Evolutionary conservation across 2,797 vertebrate species (phyloP).

Genomic region (Esox lucius): DNA sequence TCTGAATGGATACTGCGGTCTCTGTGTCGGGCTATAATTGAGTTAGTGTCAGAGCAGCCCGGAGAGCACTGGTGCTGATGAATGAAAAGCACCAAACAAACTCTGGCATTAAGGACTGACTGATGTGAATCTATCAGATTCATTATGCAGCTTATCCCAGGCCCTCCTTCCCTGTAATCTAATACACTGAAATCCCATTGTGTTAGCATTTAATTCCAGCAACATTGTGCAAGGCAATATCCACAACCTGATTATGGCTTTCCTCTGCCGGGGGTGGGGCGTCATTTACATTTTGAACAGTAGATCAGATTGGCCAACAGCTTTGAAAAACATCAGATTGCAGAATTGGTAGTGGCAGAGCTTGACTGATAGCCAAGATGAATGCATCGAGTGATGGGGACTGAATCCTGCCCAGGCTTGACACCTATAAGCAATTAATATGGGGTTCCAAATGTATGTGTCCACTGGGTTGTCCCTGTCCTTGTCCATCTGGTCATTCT

Average conservation of each 20-base stretch:
- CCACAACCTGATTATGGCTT: slow-evolving; percentile 72
- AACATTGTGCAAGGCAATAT: slow-evolving; percentile 70
- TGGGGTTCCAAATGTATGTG: slow-evolving; percentile 37
- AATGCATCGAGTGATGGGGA: slow-evolving; percentile 36
- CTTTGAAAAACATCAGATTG: slow-evolving; percentile 61
- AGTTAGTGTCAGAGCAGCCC: slow-evolving; percentile 51
- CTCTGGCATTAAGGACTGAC: slow-evolving; percentile 49
- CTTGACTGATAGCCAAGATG: slow-evolving; percentile 59
- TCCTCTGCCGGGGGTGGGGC: slow-evolving; percentile 36
- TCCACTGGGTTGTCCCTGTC: too few relatives aligned
- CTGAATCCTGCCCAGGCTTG: slow-evolving; percentile 57
- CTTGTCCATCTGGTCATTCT: too few relatives aligned
- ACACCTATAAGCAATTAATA: slow-evolving; percentile 58
- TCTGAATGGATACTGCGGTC: too few relatives aligned
- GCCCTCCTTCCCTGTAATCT: slow-evolving; percentile 66
- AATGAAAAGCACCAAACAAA: too few relatives aligned
- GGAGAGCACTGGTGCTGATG: slow-evolving; percentile 32
- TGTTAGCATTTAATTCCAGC: slow-evolving; percentile 77
- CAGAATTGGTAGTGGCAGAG: slow-evolving; percentile 57
- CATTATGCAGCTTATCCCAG: slow-evolving; percentile 64
- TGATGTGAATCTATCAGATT: slow-evolving; percentile 73
- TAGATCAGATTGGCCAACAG: slow-evolving; percentile 67
- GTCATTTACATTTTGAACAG: slow-evolving; percentile 70
- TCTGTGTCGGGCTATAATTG: too few relatives aligned
- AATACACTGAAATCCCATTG: slow-evolving; percentile 74